Percentiles rank a stretch among this genome's conserved stretches.
Conservation (phyloP, 2,113 vertebrate species). For the Euleptes europaea region DNA sequence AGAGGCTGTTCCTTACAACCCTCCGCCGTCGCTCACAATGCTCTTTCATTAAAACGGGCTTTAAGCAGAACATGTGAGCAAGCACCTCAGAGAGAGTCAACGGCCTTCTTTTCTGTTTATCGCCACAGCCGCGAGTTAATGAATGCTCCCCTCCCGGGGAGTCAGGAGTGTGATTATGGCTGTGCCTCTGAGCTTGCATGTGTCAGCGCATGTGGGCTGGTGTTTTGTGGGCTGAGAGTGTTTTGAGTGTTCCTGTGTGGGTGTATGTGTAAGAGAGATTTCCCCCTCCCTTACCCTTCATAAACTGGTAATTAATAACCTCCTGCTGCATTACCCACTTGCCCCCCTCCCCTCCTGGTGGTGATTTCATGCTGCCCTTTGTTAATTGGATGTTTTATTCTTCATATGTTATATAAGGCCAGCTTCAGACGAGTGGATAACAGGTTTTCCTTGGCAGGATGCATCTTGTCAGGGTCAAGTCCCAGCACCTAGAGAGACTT, state of each 20-base stretch:
- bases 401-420: background rate
- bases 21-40: background rate
- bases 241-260: background rate
- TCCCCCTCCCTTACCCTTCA: background rate
- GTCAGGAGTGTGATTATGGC: background rate
- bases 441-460: background rate
- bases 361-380: constrained; percentile 6
- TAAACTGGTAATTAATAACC: background rate
- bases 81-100: background rate
- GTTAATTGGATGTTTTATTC: background rate
- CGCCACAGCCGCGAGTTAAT: background rate
- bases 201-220: background rate
- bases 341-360: constrained; percentile 4
- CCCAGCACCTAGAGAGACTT: too few species aligned
- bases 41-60: background rate
- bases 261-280: background rate
- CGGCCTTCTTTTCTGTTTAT: background rate
- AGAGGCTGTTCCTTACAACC: background rate
- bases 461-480: background rate
- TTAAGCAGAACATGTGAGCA: background rate
- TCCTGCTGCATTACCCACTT: background rate
- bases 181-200: background rate
- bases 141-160: background rate
- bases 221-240: background rate
- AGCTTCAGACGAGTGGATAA: background rate